Evolutionary conservation across 2,888 invertebrate species (phyloP).

Genomic region (Macrosiphum euphorbiae): DNA sequence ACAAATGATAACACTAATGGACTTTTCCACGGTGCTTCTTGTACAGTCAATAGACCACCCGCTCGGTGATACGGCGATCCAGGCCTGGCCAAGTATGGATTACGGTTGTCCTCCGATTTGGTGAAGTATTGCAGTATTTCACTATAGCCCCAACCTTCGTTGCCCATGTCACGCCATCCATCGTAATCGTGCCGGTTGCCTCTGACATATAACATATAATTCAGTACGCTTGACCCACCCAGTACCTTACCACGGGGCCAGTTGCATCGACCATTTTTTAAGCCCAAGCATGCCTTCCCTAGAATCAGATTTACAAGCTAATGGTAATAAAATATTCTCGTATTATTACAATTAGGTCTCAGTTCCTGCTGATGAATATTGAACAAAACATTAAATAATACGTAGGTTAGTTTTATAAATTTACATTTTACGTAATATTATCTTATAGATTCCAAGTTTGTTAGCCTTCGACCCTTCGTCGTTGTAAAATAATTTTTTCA

Average conservation of each 20-base stretch:
- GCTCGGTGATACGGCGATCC: constrained; percentile 71
- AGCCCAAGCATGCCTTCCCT: constrained; percentile 80
- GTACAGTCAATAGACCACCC: constrained; percentile 83
- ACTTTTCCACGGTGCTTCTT: constrained; percentile 88
- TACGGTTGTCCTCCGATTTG: constrained; percentile 89
- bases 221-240: constrained; percentile 88
- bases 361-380: not conserved
- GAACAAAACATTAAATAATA: not conserved
- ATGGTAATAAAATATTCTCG: not conserved
- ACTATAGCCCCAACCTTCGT: constrained; percentile 89
- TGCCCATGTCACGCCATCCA: constrained; percentile 84
- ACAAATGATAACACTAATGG: constrained; percentile 86
- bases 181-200: constrained; percentile 89
- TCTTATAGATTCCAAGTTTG: not conserved
- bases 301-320: not conserved
- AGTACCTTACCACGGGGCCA: constrained; percentile 92
- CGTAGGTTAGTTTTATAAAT: not conserved
- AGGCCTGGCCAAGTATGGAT: constrained; percentile 80
- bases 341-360: not conserved
- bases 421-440: not conserved
- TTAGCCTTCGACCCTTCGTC: not conserved
- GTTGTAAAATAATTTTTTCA: not conserved
- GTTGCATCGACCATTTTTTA: constrained; percentile 84
- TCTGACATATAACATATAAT: constrained; percentile 92
- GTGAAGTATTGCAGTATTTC: constrained; percentile 89